These are phyloP conservation scores for Leucania comma DNA, from an alignment of 2,888 invertebrate genomes.

Conservation along the genomic window DNA sequence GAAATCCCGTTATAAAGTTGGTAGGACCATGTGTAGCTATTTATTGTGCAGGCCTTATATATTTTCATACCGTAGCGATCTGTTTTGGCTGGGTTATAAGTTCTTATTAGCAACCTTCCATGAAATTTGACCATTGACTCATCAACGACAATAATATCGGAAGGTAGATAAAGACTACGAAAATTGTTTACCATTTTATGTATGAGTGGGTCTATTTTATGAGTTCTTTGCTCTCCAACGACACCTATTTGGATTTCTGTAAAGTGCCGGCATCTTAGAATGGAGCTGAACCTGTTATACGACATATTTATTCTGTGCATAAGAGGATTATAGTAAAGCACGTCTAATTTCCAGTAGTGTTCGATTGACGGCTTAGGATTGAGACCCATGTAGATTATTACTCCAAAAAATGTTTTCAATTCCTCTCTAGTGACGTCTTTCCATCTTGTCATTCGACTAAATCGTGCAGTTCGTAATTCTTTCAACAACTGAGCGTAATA, in stretches of 20 bases:
- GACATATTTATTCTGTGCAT: constrained; percentile 1
- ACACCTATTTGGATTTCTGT: constrained; percentile 20
- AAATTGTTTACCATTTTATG: not conserved
- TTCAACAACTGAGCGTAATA: constrained; percentile 2
- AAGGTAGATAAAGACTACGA: constrained; percentile 5
- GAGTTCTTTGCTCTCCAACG: not conserved
- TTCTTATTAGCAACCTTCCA: constrained; percentile 11
- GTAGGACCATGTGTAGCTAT: constrained; percentile 48
- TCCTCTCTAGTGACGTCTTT: not conserved
- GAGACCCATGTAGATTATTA: not conserved
- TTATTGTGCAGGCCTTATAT: constrained; percentile 40
- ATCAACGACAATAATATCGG: constrained; percentile 16
- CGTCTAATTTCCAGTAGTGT: not conserved
- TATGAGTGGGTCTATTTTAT: not conserved
- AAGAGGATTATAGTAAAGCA: not conserved
- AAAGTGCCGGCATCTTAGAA: not conserved
- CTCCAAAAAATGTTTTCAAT: not conserved
- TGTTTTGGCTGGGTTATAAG: constrained; percentile 16
- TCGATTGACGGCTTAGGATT: constrained; percentile 10
- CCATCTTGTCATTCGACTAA: not conserved
- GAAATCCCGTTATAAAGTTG: constrained; percentile 46
- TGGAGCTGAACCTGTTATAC: not conserved
- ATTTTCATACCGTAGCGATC: constrained; percentile 47
- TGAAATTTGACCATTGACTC: constrained; percentile 27
- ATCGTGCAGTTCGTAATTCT: not conserved